Evolutionary conservation across 2,113 vertebrate species (phyloP), one percentile per base, ranked within the genome.

Genomic region (Aspiorhynchus laticeps): DNA sequence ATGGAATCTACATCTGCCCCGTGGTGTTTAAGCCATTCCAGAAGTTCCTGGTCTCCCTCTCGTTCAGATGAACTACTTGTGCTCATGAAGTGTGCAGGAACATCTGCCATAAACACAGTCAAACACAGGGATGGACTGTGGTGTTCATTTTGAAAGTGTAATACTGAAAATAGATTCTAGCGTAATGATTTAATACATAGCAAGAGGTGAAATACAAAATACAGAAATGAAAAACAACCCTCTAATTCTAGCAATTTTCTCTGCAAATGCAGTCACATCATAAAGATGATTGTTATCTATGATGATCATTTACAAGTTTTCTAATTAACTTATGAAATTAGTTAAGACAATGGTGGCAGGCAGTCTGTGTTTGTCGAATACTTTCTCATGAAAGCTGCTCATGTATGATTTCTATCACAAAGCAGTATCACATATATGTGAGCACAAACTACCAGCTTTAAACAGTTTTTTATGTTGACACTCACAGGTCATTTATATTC

Each of bases 1-100:
- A 98, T 95, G 0, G 97, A 95, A 90, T 97, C 97, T 73, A 96
- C 94, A 71, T 99, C 98, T 2, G 96, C 97, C 78, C 96, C 96
- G 0, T 96, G 95, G 56, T 93, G 93, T 19, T 89, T 94, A 85
- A 99, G 94, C 98, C 98, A 99, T 67, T 92, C 92, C 85, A 91
- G 95, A 87, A 99, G 96, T 84, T 97, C 96, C 1, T 94, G 90
- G 88, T 97, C 96, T 84, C 94, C 94, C 0, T 74, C 90, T 61
- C 85, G 87, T 67, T 85, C 91, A 43, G 91, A 86, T 59, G 92
- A 88, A 38, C 84, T 91, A 75, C 85, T 82, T 88, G 93, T 36
- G 82, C 91, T 91, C 19, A 85, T 86, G 28, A 95, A 91, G 12
- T 94, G 87, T 5, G 91, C 88, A 67, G 95, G 92, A 83, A 94